Conservation (phyloP, 2,888 invertebrate species). For the Polylopha cassiicola region DNA sequence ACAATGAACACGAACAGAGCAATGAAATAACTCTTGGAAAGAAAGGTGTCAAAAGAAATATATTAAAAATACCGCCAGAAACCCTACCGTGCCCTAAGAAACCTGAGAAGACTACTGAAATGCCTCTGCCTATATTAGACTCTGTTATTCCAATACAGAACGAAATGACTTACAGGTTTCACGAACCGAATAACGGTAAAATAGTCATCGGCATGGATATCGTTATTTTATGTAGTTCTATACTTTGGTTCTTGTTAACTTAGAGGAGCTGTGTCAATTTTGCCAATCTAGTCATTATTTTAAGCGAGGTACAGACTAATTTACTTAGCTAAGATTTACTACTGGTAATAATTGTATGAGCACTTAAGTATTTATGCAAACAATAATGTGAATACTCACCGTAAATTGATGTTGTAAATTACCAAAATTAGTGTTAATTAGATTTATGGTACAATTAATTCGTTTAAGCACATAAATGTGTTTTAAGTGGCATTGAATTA, state of each 20-base stretch:
- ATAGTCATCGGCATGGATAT: constrained; percentile 30
- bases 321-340: constrained; percentile 23
- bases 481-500: neutral
- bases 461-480: constrained; percentile 26
- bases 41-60: constrained; percentile 57
- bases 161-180: constrained; percentile 66
- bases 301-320: constrained; percentile 55
- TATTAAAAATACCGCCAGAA: constrained; percentile 61
- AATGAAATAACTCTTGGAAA: constrained; percentile 39
- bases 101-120: constrained; percentile 53
- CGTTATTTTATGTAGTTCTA: constrained; percentile 47
- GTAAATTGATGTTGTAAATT: constrained; percentile 54
- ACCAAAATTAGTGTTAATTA: constrained; percentile 30
- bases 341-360: constrained; percentile 40
- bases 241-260: constrained; percentile 60
- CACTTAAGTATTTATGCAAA: constrained; percentile 49
- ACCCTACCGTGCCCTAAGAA: constrained; percentile 63
- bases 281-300: constrained; percentile 43
- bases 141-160: constrained; percentile 67
- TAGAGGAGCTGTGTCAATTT: constrained; percentile 41
- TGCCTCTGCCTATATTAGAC: constrained; percentile 53
- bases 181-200: constrained; percentile 49
- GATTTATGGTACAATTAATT: constrained; percentile 21
- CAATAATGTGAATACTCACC: constrained; percentile 46
- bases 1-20: constrained; percentile 38